Percentiles rank a stretch among this genome's conserved stretches.
These are phyloP conservation scores for Glyphotaelius pellucidus DNA, from an alignment of 2,888 invertebrate genomes.

Conservation along the genomic window DNA sequence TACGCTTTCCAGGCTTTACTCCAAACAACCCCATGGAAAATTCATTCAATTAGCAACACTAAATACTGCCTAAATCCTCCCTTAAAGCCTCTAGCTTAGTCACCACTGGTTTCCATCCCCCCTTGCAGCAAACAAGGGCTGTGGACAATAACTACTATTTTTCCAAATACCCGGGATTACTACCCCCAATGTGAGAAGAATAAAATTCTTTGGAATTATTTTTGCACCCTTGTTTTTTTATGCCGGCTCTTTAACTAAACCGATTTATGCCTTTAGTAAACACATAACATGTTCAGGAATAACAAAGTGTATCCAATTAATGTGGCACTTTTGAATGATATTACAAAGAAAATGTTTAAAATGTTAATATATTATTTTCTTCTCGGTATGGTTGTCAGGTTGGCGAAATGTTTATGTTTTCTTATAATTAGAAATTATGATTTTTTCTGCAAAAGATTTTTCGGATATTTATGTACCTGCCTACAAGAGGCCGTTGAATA, in stretches of 20 bases:
- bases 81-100: slow-evolving; percentile 51
- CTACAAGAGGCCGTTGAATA: too few relatives aligned
- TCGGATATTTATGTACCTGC: too few relatives aligned
- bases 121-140: slow-evolving; percentile 15
- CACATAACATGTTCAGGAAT: neutral
- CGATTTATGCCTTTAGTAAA: neutral
- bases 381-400: too few relatives aligned
- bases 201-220: slow-evolving; percentile 18
- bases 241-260: neutral
- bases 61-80: slow-evolving; percentile 55
- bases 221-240: slow-evolving; percentile 2
- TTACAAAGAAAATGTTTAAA: too few relatives aligned
- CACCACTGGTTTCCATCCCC: neutral
- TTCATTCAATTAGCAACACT: slow-evolving; percentile 55
- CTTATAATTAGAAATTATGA: too few relatives aligned
- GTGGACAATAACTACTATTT: slow-evolving; percentile 36
- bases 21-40: slow-evolving; percentile 44
- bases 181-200: slow-evolving; percentile 21
- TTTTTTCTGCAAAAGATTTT: too few relatives aligned
- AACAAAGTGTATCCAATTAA: neutral
- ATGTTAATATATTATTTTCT: too few relatives aligned
- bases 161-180: slow-evolving; percentile 41
- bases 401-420: too few relatives aligned
- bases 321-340: too few relatives aligned
- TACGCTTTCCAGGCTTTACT: slow-evolving; percentile 4